phyloP scores from a whole-genome alignment of 2,888 invertebrate species.

The Dryobotodes eremita region DNA sequence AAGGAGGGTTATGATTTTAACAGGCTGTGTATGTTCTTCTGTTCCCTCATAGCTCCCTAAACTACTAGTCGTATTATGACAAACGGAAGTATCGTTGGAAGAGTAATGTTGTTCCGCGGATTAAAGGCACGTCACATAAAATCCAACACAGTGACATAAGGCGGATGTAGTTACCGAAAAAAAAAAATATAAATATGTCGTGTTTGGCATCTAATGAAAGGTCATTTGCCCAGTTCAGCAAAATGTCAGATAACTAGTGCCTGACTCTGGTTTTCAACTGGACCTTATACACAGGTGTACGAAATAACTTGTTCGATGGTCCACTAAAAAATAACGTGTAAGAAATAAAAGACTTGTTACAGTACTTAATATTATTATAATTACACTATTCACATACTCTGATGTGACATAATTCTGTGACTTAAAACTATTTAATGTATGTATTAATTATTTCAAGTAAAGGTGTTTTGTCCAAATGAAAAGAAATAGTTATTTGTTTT shows the following conservation, averaged over 20 bases:
- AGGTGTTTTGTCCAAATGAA: slow-evolving; percentile 39
- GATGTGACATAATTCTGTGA: slow-evolving; percentile 75
- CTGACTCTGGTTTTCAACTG: neutral
- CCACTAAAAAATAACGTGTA: neutral
- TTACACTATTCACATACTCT: slow-evolving; percentile 75
- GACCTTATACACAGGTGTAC: neutral
- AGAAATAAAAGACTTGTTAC: slow-evolving; percentile 58
- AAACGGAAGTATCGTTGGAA: neutral
- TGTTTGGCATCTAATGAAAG: neutral
- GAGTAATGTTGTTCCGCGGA: neutral
- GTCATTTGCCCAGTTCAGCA: neutral
- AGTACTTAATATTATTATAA: slow-evolving; percentile 65
- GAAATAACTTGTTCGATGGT: neutral
- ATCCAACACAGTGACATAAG: too few relatives aligned
- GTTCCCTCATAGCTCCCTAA: neutral
- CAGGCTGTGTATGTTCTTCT: neutral
- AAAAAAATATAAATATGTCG: neutral
- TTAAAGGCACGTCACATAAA: too few relatives aligned
- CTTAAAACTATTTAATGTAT: slow-evolving; percentile 70
- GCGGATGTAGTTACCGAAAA: neutral
- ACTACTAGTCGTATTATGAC: neutral
- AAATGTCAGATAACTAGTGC: neutral
- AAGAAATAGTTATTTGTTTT: slow-evolving; percentile 14
- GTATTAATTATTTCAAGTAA: slow-evolving; percentile 35
- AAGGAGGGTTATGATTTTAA: neutral